These are phyloP conservation scores for Syrista parreyssii DNA, from an alignment of 2,888 invertebrate genomes.

Conservation along the genomic window DNA sequence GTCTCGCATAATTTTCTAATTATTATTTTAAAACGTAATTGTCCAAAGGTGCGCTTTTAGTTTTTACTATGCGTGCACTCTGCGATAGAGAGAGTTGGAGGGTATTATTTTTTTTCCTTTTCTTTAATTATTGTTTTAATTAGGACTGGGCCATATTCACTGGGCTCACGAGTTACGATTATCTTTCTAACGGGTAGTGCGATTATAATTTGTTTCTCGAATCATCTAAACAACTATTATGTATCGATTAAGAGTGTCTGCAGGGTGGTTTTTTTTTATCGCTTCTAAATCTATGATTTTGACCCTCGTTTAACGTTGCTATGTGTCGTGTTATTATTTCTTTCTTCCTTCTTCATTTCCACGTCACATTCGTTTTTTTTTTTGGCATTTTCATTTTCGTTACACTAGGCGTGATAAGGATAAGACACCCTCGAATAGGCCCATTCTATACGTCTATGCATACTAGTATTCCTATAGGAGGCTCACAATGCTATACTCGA, in stretches of 20 bases:
- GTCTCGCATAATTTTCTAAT: background rate
- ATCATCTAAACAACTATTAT: slow-evolving; percentile 23
- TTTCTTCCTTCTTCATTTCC: background rate
- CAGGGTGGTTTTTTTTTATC: slow-evolving; percentile 17
- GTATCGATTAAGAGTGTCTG: slow-evolving; percentile 27
- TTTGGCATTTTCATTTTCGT: background rate
- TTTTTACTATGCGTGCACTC: background rate
- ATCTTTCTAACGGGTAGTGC: slow-evolving; percentile 16
- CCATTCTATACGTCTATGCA: slow-evolving; percentile 4
- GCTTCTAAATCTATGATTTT: slow-evolving; percentile 19
- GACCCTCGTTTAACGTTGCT: slow-evolving; percentile 7
- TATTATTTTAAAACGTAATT: background rate
- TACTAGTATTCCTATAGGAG: background rate
- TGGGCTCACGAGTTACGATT: background rate
- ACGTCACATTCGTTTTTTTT: background rate
- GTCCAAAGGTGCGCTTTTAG: background rate
- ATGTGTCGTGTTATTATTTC: background rate
- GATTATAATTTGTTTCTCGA: slow-evolving; percentile 28
- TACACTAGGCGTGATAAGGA: background rate
- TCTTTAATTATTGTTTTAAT: slow-evolving; percentile 12
- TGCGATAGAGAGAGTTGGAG: slow-evolving; percentile 36
- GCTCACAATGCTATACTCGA: background rate
- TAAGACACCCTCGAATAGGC: slow-evolving; percentile 15
- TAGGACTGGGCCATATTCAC: slow-evolving; percentile 40
- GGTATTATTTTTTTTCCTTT: slow-evolving; percentile 1